phyloP scores from a whole-genome alignment of 2,113 vertebrate species.

The Lepidothrix coronata region DNA sequence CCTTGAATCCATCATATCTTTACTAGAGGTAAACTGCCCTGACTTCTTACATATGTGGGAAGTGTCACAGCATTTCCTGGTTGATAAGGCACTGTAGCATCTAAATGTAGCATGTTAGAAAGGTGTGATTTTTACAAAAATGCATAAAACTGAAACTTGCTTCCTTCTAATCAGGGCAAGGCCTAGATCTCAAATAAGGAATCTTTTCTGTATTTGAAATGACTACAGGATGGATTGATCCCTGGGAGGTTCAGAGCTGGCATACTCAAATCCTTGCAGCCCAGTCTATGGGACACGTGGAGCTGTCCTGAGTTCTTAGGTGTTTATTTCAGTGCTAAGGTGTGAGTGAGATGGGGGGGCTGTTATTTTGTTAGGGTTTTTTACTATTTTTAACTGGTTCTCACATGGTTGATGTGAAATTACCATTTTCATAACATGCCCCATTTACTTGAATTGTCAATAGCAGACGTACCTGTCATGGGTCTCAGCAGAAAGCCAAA shows the following conservation, averaged over 20 bases:
- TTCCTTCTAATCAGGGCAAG: background rate
- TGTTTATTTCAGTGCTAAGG: background rate
- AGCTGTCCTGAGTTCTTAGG: background rate
- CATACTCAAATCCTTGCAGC: background rate
- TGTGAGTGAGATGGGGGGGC: background rate
- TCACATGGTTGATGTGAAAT: background rate
- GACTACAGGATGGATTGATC: background rate
- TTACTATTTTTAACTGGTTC: background rate
- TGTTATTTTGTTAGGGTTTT: background rate
- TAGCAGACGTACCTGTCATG: background rate
- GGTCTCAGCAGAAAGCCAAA: background rate
- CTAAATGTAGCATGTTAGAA: background rate
- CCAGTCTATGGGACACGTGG: accelerated
- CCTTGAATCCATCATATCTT: background rate
- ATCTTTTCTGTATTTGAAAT: background rate
- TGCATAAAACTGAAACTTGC: background rate
- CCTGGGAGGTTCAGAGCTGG: background rate
- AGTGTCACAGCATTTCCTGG: background rate
- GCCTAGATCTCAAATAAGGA: background rate
- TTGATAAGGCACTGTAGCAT: background rate
- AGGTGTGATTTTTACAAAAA: background rate
- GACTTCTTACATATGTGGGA: background rate
- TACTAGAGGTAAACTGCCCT: background rate
- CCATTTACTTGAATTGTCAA: background rate
- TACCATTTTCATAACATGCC: background rate